These are phyloP conservation scores for Remorina albescens DNA, from an alignment of 2,797 vertebrate species.

Conservation along the genomic window DNA sequence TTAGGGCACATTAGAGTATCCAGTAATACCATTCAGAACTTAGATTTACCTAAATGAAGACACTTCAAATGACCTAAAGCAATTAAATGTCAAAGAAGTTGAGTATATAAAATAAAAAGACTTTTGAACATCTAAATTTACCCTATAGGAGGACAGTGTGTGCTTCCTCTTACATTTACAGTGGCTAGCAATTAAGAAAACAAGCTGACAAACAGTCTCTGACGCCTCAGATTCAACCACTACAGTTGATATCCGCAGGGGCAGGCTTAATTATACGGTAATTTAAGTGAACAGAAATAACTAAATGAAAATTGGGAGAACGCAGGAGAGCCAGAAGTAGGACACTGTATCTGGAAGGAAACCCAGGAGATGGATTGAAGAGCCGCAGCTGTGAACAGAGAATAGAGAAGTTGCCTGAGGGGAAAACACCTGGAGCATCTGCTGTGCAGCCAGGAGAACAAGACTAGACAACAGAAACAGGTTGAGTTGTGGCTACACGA, in stretches of 20 bases:
- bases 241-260: slow-evolving; percentile 7
- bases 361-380: slow-evolving; percentile 22
- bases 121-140: background rate
- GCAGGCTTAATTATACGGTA: background rate
- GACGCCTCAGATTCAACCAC: background rate
- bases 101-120: too few species aligned
- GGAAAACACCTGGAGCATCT: slow-evolving; percentile 68
- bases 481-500: slow-evolving; percentile 27
- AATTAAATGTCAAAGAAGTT: too few species aligned
- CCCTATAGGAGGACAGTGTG: background rate
- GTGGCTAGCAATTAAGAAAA: background rate
- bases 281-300: slow-evolving; percentile 7
- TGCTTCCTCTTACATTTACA: background rate
- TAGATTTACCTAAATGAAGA: too few species aligned
- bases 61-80: too few species aligned
- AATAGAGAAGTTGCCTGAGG: slow-evolving; percentile 20
- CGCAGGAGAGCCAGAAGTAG: background rate
- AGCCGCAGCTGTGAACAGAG: slow-evolving; percentile 39
- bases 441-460: slow-evolving; percentile 43
- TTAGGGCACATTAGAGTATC: background rate
- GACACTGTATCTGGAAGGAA: slow-evolving; percentile 18
- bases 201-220: background rate
- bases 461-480: slow-evolving; percentile 17
- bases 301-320: slow-evolving; percentile 2
- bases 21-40: too few species aligned